Conservation (phyloP, 2,797 vertebrate genomes). For the Perodicticus potto region DNA sequence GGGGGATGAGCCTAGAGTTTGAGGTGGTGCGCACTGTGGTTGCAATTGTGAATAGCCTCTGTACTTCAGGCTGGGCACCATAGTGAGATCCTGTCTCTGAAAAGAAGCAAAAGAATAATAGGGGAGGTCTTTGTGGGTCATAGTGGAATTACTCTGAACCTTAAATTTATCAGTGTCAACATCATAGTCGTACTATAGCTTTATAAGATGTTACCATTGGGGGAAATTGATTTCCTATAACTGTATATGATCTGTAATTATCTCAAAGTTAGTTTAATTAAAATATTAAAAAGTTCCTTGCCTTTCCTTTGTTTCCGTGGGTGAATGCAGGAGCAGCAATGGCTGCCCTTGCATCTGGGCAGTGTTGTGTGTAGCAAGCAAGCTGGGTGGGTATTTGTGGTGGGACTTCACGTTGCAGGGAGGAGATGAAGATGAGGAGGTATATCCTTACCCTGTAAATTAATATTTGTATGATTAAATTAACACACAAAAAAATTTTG, state of each 20-base stretch:
- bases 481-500: constrained; percentile 90
- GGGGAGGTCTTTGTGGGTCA: neutral
- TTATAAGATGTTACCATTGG: neutral
- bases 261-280: neutral
- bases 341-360: constrained; percentile 85
- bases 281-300: constrained; percentile 62
- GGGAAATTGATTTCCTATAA: neutral
- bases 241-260: neutral
- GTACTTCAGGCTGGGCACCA: neutral
- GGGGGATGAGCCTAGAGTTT: too few species aligned
- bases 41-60: neutral
- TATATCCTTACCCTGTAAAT: constrained; percentile 94
- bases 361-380: constrained; percentile 86
- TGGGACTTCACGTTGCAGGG: constrained; percentile 91
- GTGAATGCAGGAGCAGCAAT: constrained; percentile 79
- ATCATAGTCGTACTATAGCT: neutral
- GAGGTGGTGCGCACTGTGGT: neutral
- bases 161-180: neutral
- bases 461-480: constrained; percentile 99
- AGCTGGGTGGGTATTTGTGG: constrained; percentile 85
- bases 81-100: neutral
- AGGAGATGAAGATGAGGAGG: constrained; percentile 90
- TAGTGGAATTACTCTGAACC: neutral
- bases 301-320: constrained; percentile 81
- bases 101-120: neutral